phyloP scores from a whole-genome alignment of 2,888 invertebrate species.

The Brachyptera putata region DNA sequence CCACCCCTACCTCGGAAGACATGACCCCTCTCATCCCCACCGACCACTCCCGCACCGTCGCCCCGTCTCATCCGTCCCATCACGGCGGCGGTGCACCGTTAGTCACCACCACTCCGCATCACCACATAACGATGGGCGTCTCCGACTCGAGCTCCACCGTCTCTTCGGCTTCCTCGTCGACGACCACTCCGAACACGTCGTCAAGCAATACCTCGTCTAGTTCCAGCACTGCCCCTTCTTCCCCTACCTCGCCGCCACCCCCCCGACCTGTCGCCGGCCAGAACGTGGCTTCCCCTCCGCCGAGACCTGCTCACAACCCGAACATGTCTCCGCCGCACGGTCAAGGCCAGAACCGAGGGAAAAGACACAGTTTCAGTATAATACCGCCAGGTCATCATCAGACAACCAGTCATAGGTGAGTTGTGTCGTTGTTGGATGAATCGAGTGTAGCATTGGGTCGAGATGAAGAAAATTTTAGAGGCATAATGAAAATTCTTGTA shows the following conservation, averaged over 20 bases:
- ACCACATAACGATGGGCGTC: constrained; percentile 38
- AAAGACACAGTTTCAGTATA: constrained; percentile 58
- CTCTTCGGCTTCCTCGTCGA: constrained; percentile 61
- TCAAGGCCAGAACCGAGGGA: constrained; percentile 43
- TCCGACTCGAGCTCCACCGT: constrained; percentile 68
- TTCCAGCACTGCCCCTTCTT: constrained; percentile 68
- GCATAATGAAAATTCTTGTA: too few relatives aligned
- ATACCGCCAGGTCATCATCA: constrained; percentile 47
- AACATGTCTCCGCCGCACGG: constrained; percentile 24
- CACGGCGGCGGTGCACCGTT: not conserved
- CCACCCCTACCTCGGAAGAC: constrained; percentile 64
- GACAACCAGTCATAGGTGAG: constrained; percentile 37
- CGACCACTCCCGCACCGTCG: constrained; percentile 26
- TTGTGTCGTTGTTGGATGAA: too few relatives aligned
- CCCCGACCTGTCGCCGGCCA: constrained; percentile 39
- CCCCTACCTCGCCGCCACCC: constrained; percentile 61
- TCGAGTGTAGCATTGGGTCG: too few relatives aligned
- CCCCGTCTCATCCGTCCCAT: constrained; percentile 13
- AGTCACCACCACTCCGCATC: too few relatives aligned
- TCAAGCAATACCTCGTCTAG: constrained; percentile 52
- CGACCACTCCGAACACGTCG: constrained; percentile 44
- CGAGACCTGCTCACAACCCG: constrained; percentile 13
- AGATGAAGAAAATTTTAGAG: too few relatives aligned
- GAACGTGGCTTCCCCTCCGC: constrained; percentile 25
- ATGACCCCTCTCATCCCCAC: constrained; percentile 57